Evolutionary conservation across 2,888 invertebrate species (phyloP).

Genomic region (Cremastobaeus sp.): DNA sequence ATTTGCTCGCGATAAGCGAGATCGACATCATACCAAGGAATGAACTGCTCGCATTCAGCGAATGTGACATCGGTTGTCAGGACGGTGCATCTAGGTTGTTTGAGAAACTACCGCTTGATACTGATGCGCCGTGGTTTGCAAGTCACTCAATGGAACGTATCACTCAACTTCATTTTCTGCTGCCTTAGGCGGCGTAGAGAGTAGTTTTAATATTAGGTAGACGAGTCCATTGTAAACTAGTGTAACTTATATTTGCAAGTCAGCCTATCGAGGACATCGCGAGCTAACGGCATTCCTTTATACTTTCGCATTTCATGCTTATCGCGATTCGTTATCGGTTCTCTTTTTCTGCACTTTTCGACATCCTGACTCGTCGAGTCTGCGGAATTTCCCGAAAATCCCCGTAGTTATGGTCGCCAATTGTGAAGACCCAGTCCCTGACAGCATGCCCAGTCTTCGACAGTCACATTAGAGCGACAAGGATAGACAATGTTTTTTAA

Average conservation of each 20-base stretch:
- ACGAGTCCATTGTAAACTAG: slow-evolving; percentile 53
- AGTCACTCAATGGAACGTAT: slow-evolving; percentile 54
- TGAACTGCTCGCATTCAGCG: slow-evolving; percentile 25
- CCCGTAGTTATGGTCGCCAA: no score
- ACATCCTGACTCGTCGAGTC: no score
- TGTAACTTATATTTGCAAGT: slow-evolving; percentile 45
- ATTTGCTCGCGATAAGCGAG: no score
- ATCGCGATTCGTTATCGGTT: not conserved
- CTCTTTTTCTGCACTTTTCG: slow-evolving; percentile 3
- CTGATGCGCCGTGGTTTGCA: slow-evolving; percentile 34
- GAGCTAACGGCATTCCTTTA: slow-evolving; percentile 49
- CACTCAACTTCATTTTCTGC: slow-evolving; percentile 50
- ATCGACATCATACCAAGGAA: no score
- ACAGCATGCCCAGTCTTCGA: no score
- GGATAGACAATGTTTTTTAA: no score
- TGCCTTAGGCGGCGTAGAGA: slow-evolving; percentile 45
- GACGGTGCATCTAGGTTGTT: slow-evolving; percentile 45
- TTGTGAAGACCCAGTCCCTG: no score
- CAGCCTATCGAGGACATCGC: slow-evolving; percentile 54
- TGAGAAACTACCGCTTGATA: slow-evolving; percentile 37
- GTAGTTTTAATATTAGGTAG: slow-evolving; percentile 54
- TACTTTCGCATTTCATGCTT: slow-evolving; percentile 27
- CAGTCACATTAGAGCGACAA: no score
- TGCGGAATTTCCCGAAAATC: no score
- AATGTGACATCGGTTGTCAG: slow-evolving; percentile 19